phyloP scores from a whole-genome alignment of 2,888 invertebrate species.

The Rhopalosiphum nymphaeae region DNA sequence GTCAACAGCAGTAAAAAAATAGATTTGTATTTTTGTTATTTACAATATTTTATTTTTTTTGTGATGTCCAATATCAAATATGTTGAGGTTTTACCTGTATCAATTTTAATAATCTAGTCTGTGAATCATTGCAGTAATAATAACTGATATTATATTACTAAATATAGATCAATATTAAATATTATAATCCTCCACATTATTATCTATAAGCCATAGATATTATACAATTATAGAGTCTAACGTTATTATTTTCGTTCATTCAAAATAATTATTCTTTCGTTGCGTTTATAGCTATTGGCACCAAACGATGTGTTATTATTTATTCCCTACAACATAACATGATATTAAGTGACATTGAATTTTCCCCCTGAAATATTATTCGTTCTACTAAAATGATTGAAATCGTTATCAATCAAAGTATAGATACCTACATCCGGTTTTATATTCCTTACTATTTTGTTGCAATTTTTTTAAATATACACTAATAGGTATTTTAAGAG shows the following conservation, averaged over 20 bases:
- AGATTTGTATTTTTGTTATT: not conserved
- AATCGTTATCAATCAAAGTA: not conserved
- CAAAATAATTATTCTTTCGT: not conserved
- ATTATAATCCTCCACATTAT: not conserved
- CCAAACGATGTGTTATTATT: not conserved
- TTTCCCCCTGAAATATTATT: not conserved
- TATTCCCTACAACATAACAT: not conserved
- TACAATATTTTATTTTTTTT: not conserved
- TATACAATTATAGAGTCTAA: not conserved
- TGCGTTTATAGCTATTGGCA: not conserved
- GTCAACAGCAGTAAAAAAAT: not conserved
- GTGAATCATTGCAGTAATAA: not conserved
- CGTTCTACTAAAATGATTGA: not conserved
- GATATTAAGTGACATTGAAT: not conserved
- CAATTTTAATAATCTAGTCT: not conserved
- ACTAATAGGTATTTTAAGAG: not conserved
- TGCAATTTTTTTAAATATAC: not conserved
- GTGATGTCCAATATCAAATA: not conserved
- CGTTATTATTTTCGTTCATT: not conserved
- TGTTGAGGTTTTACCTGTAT: not conserved
- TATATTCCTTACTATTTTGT: not conserved
- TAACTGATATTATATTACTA: not conserved
- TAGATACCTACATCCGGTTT: not conserved
- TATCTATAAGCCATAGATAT: not conserved
- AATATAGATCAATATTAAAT: not conserved